phyloP scores from a whole-genome alignment of 2,888 invertebrate species.

The Strigamia maritima region DNA sequence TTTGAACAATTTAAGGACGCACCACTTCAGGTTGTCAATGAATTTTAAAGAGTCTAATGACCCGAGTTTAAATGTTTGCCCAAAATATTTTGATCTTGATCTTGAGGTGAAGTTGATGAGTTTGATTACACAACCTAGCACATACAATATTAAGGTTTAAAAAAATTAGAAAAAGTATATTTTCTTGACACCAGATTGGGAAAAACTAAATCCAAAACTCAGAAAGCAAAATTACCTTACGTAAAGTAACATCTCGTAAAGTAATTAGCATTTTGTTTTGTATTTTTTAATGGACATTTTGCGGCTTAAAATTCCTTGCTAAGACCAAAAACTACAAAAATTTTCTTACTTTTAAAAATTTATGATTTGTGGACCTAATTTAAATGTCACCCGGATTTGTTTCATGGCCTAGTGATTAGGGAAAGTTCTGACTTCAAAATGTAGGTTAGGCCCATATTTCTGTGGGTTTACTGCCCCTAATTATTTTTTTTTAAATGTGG shows the following conservation, averaged over 20 bases:
- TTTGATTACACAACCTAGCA: neutral
- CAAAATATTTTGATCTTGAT: neutral
- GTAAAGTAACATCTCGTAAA: too few relatives aligned
- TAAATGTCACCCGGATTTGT: too few relatives aligned
- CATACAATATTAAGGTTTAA: neutral
- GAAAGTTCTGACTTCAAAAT: neutral
- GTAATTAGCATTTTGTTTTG: too few relatives aligned
- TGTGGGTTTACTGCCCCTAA: neutral
- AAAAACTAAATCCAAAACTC: too few relatives aligned
- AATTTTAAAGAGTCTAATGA: neutral
- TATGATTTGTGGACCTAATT: too few relatives aligned
- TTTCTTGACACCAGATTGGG: too few relatives aligned
- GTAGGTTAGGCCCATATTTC: slow-evolving; percentile 2
- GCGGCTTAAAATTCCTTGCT: too few relatives aligned
- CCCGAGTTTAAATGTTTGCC: neutral
- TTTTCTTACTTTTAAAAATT: too few relatives aligned
- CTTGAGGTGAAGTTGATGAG: neutral
- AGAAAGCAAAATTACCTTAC: too few relatives aligned
- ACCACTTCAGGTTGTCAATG: too few relatives aligned
- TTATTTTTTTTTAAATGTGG: neutral
- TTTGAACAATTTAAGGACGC: too few relatives aligned
- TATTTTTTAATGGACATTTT: too few relatives aligned
- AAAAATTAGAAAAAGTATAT: neutral
- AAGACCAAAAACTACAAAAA: neutral
- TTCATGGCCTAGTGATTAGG: neutral